Percentiles rank a stretch among this genome's conserved stretches.
phyloP scores from a whole-genome alignment of 2,113 vertebrate species.

The Myxocyprinus asiaticus region DNA sequence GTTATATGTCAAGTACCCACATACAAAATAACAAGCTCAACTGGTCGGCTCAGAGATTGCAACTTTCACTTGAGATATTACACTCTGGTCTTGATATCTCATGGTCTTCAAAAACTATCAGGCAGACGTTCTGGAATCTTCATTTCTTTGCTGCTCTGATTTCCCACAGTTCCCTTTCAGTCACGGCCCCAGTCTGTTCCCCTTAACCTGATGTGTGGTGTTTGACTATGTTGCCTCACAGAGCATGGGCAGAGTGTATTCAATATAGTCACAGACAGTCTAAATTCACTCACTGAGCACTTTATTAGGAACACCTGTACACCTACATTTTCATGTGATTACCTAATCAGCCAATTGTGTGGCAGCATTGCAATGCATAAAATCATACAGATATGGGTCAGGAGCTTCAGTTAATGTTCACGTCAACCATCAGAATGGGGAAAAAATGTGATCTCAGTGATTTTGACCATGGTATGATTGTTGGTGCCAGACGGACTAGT shows the following conservation, averaged over 20 bases:
- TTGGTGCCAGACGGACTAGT: too few relatives aligned
- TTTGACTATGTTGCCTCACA: neutral
- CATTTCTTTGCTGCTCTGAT: neutral
- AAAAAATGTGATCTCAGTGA: too few relatives aligned
- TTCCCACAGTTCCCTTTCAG: neutral
- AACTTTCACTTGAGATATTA: conserved; percentile 1
- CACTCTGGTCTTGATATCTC: neutral
- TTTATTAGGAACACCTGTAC: too few relatives aligned
- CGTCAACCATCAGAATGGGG: too few relatives aligned
- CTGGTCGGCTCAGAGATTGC: neutral
- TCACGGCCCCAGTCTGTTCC: neutral
- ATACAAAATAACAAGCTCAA: neutral
- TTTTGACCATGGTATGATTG: too few relatives aligned
- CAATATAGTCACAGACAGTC: too few relatives aligned
- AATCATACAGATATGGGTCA: too few relatives aligned
- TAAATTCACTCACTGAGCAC: too few relatives aligned
- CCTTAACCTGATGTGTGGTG: neutral
- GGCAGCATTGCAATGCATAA: too few relatives aligned
- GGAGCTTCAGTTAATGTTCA: too few relatives aligned
- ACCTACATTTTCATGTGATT: too few relatives aligned
- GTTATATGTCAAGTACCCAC: neutral
- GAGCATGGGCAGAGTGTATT: neutral
- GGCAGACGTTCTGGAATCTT: neutral
- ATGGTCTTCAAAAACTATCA: conserved; percentile 1
- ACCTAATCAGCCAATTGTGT: too few relatives aligned